These are phyloP conservation scores for Metallyticus violacea DNA, from an alignment of 2,888 invertebrate genomes.

Conservation along the genomic window DNA sequence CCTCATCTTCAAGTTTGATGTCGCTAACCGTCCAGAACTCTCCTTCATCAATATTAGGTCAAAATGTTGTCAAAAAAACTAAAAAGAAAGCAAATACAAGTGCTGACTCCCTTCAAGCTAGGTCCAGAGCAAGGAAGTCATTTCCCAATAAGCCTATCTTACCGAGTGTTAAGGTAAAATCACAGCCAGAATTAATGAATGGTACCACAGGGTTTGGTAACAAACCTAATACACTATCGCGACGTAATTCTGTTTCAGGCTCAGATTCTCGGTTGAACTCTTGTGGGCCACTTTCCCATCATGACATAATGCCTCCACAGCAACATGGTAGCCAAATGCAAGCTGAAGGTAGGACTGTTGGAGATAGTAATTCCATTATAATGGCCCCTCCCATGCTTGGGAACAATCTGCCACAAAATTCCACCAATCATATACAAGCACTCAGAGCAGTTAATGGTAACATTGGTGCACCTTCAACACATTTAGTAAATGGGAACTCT, in stretches of 20 bases:
- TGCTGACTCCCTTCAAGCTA: constrained; percentile 2
- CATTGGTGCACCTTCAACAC: background rate
- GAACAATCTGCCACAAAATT: background rate
- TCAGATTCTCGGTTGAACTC: background rate
- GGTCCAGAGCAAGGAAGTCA: constrained; percentile 27
- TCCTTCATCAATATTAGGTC: background rate
- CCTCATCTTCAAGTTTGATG: background rate
- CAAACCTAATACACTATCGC: background rate
- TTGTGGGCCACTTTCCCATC: constrained; percentile 2
- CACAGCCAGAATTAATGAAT: constrained; percentile 5
- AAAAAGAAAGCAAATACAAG: background rate
- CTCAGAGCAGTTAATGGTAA: background rate
- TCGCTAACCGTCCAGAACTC: background rate
- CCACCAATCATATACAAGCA: constrained; percentile 1
- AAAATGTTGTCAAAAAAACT: background rate
- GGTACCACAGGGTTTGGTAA: background rate
- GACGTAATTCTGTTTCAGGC: background rate
- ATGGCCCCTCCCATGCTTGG: background rate
- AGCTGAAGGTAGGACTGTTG: background rate
- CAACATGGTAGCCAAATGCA: background rate
- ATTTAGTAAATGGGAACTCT: background rate
- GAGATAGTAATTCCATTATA: background rate
- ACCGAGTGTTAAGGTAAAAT: background rate
- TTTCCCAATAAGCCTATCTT: constrained; percentile 14
- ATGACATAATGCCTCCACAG: background rate